Evolutionary conservation across 2,797 vertebrate genomes (phyloP), one percentile per base, ranked within the genome.

Genomic region (Gadopsis bispinosus): DNA sequence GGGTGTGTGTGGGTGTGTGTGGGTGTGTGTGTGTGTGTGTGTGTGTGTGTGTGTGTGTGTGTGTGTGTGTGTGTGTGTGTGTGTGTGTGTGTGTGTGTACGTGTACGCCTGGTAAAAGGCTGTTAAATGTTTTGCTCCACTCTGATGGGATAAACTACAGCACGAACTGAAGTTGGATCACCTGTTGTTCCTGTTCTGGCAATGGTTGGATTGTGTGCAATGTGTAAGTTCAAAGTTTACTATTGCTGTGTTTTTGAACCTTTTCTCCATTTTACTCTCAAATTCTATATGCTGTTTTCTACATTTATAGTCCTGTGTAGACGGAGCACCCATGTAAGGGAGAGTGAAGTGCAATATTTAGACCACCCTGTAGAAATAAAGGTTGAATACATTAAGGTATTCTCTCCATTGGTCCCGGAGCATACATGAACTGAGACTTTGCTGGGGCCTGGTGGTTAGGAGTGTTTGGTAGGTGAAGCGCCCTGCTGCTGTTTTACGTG

Each of bases 401-500:
- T 37, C 14, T 20, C 17, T 39, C 9, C 12, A 2, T n/a, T 17
- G 2, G n/a, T 63, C 13, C 19, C 45, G 37, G 13, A 53, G 71
- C 56, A 61, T 16, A 48, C 39, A 48, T 55, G 39, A 79, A 37
- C 3, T 43, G 39, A 20, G 62, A 20, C 53, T 71, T 51, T 62
- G 45, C 50, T 35, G 56, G 22, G 68, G 20, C 65, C 26, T 51
- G 41, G 45, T 56, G 75, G 20, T 20, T 39, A 5, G 43, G 20
- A 51, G 35, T 64, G 65, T 83, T 64, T 53, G 71, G 33, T 61
- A 33, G 68, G 61, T 53, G 67, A 77, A 73, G 60, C 60, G 69
- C 72, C 37, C 55, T 65, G 68, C 80, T 75, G 81, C 73, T 88
- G 83, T 84, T 93, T 85, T 80, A 89, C 89, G 90, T 89, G 83